These are phyloP conservation scores for Plodia interpunctella DNA, from an alignment of 1,140 invertebrate genomes.

Conservation along the genomic window DNA sequence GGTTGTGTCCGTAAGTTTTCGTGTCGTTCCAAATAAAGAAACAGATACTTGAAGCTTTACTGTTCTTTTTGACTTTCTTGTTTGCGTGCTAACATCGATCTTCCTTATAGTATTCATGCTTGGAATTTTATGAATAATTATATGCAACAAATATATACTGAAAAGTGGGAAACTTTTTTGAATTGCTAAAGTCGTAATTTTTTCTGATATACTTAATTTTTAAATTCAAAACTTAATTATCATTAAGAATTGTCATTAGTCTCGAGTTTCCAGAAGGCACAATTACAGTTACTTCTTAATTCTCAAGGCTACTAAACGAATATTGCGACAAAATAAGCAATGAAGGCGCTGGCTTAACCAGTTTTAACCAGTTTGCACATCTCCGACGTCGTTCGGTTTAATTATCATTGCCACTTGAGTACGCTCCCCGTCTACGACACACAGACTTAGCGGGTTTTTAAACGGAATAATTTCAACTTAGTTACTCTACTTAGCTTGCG, in stretches of 20 bases:
- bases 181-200: no score
- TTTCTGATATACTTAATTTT: not conserved
- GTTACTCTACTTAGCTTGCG: not conserved
- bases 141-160: no score
- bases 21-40: no score
- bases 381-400: conserved; percentile 57
- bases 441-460: conserved; percentile 10
- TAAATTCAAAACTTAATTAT: not conserved
- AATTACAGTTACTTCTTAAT: conserved; percentile 57
- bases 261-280: conserved; percentile 5
- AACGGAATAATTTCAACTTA: not conserved
- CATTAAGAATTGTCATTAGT: conserved; percentile 7
- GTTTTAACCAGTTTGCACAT: conserved; percentile 66
- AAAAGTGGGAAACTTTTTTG: no score
- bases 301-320: conserved; percentile 45
- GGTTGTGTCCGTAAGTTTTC: no score
- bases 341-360: conserved; percentile 57
- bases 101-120: no score
- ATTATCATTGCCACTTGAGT: conserved; percentile 63
- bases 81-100: no score
- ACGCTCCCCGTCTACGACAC: conserved; percentile 23
- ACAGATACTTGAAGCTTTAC: no score
- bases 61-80: no score
- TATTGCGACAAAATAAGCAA: conserved; percentile 59
- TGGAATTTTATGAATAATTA: no score